Evolutionary conservation across 2,888 invertebrate species (phyloP).

Genomic region (Nemapogon koenigi): DNA sequence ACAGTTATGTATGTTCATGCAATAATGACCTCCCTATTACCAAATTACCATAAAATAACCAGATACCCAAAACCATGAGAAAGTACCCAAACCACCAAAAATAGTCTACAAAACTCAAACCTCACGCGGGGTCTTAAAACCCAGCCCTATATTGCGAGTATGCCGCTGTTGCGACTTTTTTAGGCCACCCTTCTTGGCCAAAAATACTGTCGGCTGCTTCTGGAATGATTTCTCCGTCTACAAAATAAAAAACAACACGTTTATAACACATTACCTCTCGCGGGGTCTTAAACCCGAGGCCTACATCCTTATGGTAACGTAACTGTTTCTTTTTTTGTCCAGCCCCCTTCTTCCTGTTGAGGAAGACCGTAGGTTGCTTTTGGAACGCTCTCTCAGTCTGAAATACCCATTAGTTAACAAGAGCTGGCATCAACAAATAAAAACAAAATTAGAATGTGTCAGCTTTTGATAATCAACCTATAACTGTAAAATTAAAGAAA

Average conservation of each 20-base stretch:
- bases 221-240: slow-evolving; percentile 96
- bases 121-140: slow-evolving; percentile 96
- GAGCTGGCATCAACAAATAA: too few species aligned
- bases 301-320: slow-evolving; percentile 88
- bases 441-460: too few species aligned
- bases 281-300: slow-evolving; percentile 94
- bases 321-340: slow-evolving; percentile 79
- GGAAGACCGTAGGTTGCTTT: slow-evolving; percentile 94
- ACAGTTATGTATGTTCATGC: too few species aligned
- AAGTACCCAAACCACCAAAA: too few species aligned
- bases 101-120: too few species aligned
- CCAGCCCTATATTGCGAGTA: slow-evolving; percentile 89
- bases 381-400: slow-evolving; percentile 97
- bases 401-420: too few species aligned
- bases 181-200: slow-evolving; percentile 82
- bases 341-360: slow-evolving; percentile 89
- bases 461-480: too few species aligned
- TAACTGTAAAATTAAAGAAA: too few species aligned
- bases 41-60: too few species aligned
- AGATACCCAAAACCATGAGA: too few species aligned
- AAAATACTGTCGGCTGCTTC: slow-evolving; percentile 90
- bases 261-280: slow-evolving; percentile 72
- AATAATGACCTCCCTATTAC: too few species aligned
- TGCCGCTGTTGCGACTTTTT: slow-evolving; percentile 82
- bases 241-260: slow-evolving; percentile 44